Percentiles rank a stretch among this genome's conserved stretches.
These are phyloP conservation scores for Melozone crissalis DNA, from an alignment of 2,113 vertebrate species.

Conservation along the genomic window DNA sequence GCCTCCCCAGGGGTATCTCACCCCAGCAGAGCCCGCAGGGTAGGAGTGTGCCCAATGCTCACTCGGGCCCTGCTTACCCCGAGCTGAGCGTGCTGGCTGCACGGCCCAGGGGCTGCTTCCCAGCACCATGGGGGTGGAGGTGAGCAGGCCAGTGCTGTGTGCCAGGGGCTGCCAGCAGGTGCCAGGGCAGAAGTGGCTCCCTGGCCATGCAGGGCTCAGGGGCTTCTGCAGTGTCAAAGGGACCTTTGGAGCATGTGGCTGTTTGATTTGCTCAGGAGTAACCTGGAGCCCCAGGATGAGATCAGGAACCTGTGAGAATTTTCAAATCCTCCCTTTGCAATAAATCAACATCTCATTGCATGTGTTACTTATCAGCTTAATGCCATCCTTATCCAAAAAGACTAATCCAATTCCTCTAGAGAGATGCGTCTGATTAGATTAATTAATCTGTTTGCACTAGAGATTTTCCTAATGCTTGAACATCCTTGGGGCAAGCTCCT, in stretches of 20 bases:
- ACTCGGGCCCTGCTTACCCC: background rate
- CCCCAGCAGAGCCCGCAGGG: background rate
- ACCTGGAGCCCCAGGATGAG: background rate
- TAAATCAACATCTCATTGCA: slow-evolving; percentile 63
- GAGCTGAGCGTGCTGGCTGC: accelerated
- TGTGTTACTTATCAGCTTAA: slow-evolving; percentile 42
- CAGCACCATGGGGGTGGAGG: background rate
- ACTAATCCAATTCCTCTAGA: slow-evolving; percentile 54
- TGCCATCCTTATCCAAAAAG: slow-evolving; percentile 52
- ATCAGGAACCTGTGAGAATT: slow-evolving; percentile 16
- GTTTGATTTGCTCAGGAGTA: background rate
- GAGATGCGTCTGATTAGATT: slow-evolving; percentile 36
- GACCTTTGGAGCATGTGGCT: background rate
- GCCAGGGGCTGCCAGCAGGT: background rate
- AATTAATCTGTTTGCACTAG: slow-evolving; percentile 50
- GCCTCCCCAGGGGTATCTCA: background rate
- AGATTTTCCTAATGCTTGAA: slow-evolving; percentile 1
- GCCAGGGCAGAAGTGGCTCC: background rate
- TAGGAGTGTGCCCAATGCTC: accelerated
- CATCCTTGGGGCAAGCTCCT: background rate
- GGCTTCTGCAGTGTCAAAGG: background rate
- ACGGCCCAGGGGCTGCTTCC: background rate
- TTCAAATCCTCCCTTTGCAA: slow-evolving; percentile 34
- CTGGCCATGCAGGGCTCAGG: background rate
- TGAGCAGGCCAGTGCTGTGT: accelerated